Evolutionary conservation across 2,888 invertebrate species (phyloP).

Genomic region (Agrochola lota): DNA sequence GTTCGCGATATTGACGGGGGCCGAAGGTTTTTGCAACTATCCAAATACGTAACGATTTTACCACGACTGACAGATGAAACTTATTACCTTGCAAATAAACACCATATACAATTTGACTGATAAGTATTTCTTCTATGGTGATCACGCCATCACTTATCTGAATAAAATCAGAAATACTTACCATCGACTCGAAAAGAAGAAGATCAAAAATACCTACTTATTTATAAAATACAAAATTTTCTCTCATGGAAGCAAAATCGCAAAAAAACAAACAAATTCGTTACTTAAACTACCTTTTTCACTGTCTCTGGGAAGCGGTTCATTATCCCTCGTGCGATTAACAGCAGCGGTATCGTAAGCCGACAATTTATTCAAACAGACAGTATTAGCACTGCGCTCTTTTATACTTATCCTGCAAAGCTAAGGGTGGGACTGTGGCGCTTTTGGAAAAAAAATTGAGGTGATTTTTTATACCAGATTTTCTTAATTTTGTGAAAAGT

Average conservation of each 20-base stretch:
- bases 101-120: neutral
- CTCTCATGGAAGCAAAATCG: neutral
- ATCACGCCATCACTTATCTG: too few relatives aligned
- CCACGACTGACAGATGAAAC: too few relatives aligned
- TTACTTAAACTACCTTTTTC: neutral
- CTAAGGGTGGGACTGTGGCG: neutral
- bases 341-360: slow-evolving; percentile 45
- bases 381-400: slow-evolving; percentile 26
- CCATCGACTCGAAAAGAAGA: neutral
- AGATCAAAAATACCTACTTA: neutral
- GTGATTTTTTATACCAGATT: too few relatives aligned
- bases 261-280: slow-evolving; percentile 15
- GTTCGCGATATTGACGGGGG: neutral
- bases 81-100: neutral
- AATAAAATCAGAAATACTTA: neutral
- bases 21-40: neutral
- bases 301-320: slow-evolving; percentile 14
- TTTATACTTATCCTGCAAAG: slow-evolving; percentile 16
- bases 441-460: neutral
- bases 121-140: too few relatives aligned
- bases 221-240: neutral
- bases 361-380: slow-evolving; percentile 43
- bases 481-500: neutral
- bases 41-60: neutral
- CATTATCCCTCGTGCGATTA: slow-evolving; percentile 48